phyloP scores from a whole-genome alignment of 2,888 invertebrate genomes.

The Nephrotoma guestfalica region DNA sequence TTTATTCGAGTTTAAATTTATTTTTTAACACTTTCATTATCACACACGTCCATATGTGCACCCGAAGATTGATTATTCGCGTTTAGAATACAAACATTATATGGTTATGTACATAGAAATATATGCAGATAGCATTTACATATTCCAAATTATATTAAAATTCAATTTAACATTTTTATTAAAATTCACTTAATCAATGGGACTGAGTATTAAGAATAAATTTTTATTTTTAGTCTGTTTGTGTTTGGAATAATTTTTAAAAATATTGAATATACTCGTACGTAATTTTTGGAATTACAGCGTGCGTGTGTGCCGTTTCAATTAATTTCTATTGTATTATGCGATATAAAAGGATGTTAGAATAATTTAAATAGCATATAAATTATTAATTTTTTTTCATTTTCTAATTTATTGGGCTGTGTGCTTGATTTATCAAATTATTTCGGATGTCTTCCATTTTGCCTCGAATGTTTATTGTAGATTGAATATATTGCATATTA shows the following conservation, averaged over 20 bases:
- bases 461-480: neutral
- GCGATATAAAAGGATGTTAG: neutral
- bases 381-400: neutral
- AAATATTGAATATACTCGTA: neutral
- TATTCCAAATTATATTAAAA: neutral
- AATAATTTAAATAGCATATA: neutral
- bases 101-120: neutral
- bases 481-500: neutral
- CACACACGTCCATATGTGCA: neutral
- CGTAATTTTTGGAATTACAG: neutral
- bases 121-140: neutral
- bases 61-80: neutral
- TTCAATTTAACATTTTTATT: neutral
- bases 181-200: neutral
- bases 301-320: neutral
- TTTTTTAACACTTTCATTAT: neutral
- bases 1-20: neutral
- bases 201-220: neutral
- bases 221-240: neutral
- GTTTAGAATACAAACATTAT: neutral
- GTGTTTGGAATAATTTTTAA: neutral
- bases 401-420: neutral
- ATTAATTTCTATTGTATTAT: neutral
- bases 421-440: neutral
- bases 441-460: neutral